phyloP scores from a whole-genome alignment of 2,797 vertebrate genomes.

The Delichon dasypus region DNA sequence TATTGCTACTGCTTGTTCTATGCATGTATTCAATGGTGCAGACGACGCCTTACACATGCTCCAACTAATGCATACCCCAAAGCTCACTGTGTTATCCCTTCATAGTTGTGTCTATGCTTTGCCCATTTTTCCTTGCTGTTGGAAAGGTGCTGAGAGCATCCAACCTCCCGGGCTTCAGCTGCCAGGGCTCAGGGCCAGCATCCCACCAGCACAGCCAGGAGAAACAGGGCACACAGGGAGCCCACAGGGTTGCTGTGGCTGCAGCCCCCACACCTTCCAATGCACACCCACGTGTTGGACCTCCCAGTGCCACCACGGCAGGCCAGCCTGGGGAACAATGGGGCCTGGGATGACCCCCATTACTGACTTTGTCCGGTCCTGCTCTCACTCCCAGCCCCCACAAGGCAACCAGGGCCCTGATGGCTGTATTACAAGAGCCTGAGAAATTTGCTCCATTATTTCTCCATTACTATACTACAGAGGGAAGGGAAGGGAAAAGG shows the following conservation, averaged over 20 bases:
- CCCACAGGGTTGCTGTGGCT: background rate
- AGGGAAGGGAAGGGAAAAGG: background rate
- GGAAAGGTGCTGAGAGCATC: background rate
- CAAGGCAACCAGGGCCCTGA: background rate
- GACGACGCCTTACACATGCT: background rate
- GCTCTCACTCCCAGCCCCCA: rapidly evolving
- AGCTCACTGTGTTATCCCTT: rapidly evolving
- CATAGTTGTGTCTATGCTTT: rapidly evolving
- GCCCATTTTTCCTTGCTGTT: background rate
- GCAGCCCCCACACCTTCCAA: background rate
- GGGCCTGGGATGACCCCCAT: background rate
- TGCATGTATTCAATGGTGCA: background rate
- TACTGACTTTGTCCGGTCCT: background rate
- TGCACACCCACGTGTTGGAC: rapidly evolving
- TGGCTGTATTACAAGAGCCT: background rate
- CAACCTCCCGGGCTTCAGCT: rapidly evolving
- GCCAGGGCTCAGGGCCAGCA: background rate
- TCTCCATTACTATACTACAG: background rate
- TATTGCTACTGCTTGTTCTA: background rate
- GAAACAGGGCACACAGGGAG: background rate
- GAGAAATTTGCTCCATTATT: background rate
- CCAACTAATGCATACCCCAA: background rate
- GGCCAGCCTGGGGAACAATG: rapidly evolving
- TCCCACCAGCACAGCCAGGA: background rate
- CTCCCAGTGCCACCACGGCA: background rate